These are phyloP conservation scores for Smittia sp. DNA, from an alignment of 2,888 invertebrate genomes.

Conservation along the genomic window DNA sequence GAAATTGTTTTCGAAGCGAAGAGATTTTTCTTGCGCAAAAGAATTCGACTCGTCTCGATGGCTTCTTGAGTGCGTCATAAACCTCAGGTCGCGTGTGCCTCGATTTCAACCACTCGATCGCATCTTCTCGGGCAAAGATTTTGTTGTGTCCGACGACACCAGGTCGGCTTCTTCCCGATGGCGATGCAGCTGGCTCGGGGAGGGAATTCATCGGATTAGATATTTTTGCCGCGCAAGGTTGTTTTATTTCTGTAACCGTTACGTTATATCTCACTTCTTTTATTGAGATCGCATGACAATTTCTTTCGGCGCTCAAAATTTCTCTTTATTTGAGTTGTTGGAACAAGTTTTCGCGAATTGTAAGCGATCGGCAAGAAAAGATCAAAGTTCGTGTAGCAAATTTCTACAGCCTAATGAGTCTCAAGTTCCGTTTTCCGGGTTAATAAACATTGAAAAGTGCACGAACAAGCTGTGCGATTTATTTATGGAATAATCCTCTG, in stretches of 20 bases:
- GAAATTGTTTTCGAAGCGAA: constrained; percentile 7
- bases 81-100: not conserved
- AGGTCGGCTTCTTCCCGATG: not conserved
- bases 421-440: too few species aligned
- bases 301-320: not conserved
- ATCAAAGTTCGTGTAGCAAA: not conserved
- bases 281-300: constrained; percentile 24
- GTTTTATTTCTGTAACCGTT: constrained; percentile 33
- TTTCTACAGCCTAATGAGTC: too few species aligned
- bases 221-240: constrained; percentile 28
- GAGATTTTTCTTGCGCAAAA: too few species aligned
- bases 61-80: not conserved
- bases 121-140: not conserved
- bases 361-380: too few species aligned
- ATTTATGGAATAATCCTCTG: too few species aligned
- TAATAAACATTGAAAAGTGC: too few species aligned
- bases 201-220: not conserved
- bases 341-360: too few species aligned
- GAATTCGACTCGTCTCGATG: too few species aligned
- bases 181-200: not conserved
- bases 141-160: not conserved
- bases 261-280: constrained; percentile 25
- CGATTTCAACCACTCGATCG: not conserved
- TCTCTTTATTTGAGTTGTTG: not conserved
- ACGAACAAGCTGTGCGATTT: too few species aligned